Evolutionary conservation across 1,140 invertebrate species (phyloP), one percentile per base, ranked within the genome.

Genomic region (Acromyrmex heyeri): DNA sequence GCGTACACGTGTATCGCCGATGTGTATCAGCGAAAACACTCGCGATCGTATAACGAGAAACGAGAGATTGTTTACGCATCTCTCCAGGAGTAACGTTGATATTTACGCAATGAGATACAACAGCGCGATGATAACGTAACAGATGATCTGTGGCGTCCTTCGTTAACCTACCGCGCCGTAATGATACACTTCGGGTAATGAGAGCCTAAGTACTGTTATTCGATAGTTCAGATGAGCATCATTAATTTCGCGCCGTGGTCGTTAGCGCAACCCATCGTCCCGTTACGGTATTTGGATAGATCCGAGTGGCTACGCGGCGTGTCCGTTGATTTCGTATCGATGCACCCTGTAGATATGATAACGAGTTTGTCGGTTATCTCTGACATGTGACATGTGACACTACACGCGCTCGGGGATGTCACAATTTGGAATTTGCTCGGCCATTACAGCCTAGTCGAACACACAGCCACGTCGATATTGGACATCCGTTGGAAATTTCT

Each of bases 191-290:
- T 85, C 82, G 77, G 73, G 91, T 91, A 90, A 91, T 86, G 90
- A 91, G 88, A 90, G 27, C 82, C 90, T 91, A 87, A 91, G 90
- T 86, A 91, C 88, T 87, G 90, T 88, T 88, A 91, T 89, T 85
- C 77, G 88, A 91, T 91, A 91, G 76, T 91, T 85, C 73, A 87
- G 69, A 81, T 76, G 90, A 91, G 65, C 90, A 70, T 91, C 86
- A 85, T 87, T 83, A 83, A 83, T 83, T 86, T 83, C 76, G 79
- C 67, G 65, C 85, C 83, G 55, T 64, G 87, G 73, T 85, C 88
- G 89, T 87, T 86, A 87, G 57, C 61, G 72, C 62, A 69, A 59
- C 53, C 38, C 70, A 64, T 61, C 86, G 79, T 87, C 53, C 48
- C 44, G 48, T 81, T 69, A 79, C 64, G 53, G 50, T 69, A 86